These are phyloP conservation scores for Excalfactoria chinensis DNA, from an alignment of 2,113 vertebrate genomes.

Conservation along the genomic window DNA sequence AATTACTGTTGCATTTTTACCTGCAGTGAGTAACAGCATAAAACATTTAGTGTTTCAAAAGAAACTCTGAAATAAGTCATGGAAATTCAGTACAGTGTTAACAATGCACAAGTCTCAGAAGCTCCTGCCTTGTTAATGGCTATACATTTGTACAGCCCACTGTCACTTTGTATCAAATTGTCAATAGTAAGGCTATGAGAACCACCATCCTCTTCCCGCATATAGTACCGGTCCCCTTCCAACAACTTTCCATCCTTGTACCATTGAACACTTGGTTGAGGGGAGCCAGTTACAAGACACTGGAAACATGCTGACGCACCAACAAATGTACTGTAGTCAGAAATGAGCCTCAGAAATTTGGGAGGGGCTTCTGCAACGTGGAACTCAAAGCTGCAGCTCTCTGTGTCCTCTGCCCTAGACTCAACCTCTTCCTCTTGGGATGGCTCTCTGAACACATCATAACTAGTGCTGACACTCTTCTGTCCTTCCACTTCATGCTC, in stretches of 20 bases:
- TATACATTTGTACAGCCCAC: slow-evolving; percentile 91
- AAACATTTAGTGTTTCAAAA: neutral
- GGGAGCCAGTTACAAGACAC: slow-evolving; percentile 89
- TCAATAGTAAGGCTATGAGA: slow-evolving; percentile 89
- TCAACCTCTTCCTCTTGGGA: slow-evolving; percentile 85
- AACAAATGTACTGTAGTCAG: slow-evolving; percentile 82
- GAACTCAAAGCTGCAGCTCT: slow-evolving; percentile 91
- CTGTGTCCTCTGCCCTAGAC: slow-evolving; percentile 85
- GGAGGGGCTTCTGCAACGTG: slow-evolving; percentile 89
- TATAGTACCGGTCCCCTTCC: slow-evolving; percentile 83
- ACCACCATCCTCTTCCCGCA: slow-evolving; percentile 86
- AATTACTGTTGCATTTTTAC: slow-evolving; percentile 27
- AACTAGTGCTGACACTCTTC: slow-evolving; percentile 81
- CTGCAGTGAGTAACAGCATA: neutral
- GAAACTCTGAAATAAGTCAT: neutral
- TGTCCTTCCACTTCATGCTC: slow-evolving; percentile 81
- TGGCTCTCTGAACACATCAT: slow-evolving; percentile 86
- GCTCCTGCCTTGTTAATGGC: slow-evolving; percentile 87
- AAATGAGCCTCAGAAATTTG: slow-evolving; percentile 86
- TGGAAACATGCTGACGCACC: slow-evolving; percentile 89
- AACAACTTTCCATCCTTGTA: slow-evolving; percentile 86
- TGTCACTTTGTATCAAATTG: slow-evolving; percentile 82
- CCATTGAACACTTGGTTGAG: slow-evolving; percentile 85
- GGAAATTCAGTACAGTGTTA: slow-evolving; percentile 82
- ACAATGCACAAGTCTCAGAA: slow-evolving; percentile 82